A percentile compares a stretch with the other conserved stretches of the same genome.
These are phyloP conservation scores for Syngnathoides biaculeatus DNA, from an alignment of 2,113 vertebrate species.

Conservation along the genomic window DNA sequence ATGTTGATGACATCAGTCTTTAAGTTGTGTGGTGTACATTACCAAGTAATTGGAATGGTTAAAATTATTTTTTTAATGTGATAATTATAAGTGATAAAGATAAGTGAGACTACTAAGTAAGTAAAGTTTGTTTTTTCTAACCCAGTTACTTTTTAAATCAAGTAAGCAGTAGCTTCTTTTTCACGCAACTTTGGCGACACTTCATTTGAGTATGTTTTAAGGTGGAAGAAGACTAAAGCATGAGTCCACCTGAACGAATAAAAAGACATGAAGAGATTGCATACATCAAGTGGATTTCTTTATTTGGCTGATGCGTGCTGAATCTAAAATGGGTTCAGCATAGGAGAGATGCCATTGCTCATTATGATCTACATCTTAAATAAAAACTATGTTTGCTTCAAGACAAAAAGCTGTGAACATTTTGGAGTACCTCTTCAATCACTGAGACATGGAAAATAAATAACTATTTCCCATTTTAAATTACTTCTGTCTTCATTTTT, in stretches of 20 bases:
- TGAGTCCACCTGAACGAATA: neutral
- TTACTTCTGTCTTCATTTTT: slow-evolving; percentile 1
- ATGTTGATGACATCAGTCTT: too few relatives aligned
- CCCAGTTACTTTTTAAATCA: too few relatives aligned
- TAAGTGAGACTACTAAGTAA: too few relatives aligned
- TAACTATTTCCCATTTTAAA: neutral
- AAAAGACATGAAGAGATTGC: neutral
- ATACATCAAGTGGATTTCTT: neutral
- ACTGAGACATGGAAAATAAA: neutral
- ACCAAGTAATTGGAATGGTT: too few relatives aligned
- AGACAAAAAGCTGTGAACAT: neutral
- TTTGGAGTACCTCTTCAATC: neutral
- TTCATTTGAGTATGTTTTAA: neutral
- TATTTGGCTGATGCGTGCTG: neutral
- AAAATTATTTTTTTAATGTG: too few relatives aligned
- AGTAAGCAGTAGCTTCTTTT: too few relatives aligned
- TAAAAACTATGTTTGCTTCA: neutral
- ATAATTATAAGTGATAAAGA: too few relatives aligned
- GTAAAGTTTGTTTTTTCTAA: too few relatives aligned
- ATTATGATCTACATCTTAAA: neutral
- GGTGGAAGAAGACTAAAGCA: neutral
- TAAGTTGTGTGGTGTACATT: too few relatives aligned
- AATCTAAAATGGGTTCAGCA: neutral
- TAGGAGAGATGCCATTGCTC: neutral
- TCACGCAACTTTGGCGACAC: too few relatives aligned